phyloP scores from a whole-genome alignment of 1,140 invertebrate genomes.

The Lepeophtheirus salmonis region DNA sequence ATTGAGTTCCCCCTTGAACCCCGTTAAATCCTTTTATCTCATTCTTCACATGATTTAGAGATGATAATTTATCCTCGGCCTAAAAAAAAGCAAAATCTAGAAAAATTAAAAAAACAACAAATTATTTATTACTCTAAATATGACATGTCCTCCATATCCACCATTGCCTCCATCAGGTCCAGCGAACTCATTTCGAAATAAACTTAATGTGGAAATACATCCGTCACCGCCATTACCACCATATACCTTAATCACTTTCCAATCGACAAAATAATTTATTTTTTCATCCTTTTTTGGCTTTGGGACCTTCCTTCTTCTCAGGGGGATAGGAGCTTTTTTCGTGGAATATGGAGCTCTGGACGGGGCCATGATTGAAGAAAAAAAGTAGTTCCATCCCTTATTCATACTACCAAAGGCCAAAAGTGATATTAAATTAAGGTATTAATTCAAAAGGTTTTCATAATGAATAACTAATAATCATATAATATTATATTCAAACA shows the following conservation, averaged over 20 bases:
- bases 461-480: no score
- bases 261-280: slow-evolving; percentile 28
- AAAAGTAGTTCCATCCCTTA: no score
- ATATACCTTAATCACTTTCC: slow-evolving; percentile 30
- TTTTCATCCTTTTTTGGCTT: not conserved
- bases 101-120: not conserved
- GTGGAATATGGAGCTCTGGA: no score
- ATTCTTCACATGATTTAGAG: slow-evolving; percentile 44
- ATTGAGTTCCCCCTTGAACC: slow-evolving; percentile 46
- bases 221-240: slow-evolving; percentile 87
- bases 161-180: slow-evolving; percentile 94
- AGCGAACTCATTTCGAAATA: slow-evolving; percentile 58
- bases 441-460: no score
- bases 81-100: slow-evolving; percentile 23
- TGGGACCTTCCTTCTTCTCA: not conserved
- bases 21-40: slow-evolving; percentile 45
- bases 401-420: no score
- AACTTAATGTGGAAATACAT: slow-evolving; percentile 49
- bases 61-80: slow-evolving; percentile 44
- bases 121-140: slow-evolving; percentile 45
- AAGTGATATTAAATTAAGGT: no score
- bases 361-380: no score
- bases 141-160: slow-evolving; percentile 87
- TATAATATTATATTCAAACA: no score
- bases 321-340: no score